Base-by-base conservation (phyloP, 92 coral and sea anemone species). In the Blastomussa wellsi region DNA sequence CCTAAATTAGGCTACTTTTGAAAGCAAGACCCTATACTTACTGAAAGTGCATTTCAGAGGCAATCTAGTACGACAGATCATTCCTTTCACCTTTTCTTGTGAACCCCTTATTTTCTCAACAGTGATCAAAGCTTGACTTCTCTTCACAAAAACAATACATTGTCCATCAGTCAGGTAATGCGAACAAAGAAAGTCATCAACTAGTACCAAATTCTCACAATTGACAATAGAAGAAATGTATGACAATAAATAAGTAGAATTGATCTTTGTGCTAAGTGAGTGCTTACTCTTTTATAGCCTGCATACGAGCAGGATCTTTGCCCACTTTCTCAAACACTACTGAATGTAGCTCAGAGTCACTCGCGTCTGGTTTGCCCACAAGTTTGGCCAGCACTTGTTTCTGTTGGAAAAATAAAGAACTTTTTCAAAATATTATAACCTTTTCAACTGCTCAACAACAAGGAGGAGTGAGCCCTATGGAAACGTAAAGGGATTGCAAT, bases 261-360 rank as follows among this genome's bases (percentile, higher is more conserved):
- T 15, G 22, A n/a, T 28, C 70, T 62, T 62, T 6, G 20, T 28
- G 13, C 13, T 14, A 15, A 17, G 11, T 13, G 15, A 0, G 47
- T 22, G 26, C 88, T 87, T 81, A 96, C 98, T 92, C 93, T 76
- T 96, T 91, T n/a, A 96, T 90, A 6, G 98, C 98, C 70, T 87
- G 88, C 55, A 96, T 49, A 31, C 92, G 80, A 7, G 69, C 91
- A n/a, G 77, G 82, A 39, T 89, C 94, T 72, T 86, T 88, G 13
- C 93, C 94, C 68, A 92, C 92, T 69, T 81, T 74, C 24, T 91
- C 90, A 59, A 89, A 92, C 77, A 96, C 95, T 26, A 90, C 84
- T 2, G 94, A 86, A 19, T 87, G 74, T 7, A 94, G 87, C 51
- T 94, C 97, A 10, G 90, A 82, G 66, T 82, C 75, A 15, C 95